Conservation (phyloP, 1,140 invertebrate species). For the Luehdorfia chinensis region DNA sequence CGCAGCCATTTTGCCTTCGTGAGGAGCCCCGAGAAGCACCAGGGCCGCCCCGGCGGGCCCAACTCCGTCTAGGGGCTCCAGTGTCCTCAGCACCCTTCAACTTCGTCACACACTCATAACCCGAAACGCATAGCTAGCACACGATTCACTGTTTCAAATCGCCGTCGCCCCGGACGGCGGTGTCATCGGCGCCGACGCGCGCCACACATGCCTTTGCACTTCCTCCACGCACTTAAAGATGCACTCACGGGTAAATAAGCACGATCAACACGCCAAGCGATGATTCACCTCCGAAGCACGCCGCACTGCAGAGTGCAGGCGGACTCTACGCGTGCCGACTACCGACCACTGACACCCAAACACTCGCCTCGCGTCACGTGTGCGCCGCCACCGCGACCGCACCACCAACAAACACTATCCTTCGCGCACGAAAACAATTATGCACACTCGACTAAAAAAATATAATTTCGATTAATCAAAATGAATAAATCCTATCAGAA, state of each 20-base stretch:
- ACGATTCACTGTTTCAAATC: conserved; percentile 58
- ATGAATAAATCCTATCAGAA: conserved; percentile 50
- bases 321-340: conserved; percentile 46
- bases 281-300: conserved; percentile 69
- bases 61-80: conserved; percentile 77
- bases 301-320: conserved; percentile 64
- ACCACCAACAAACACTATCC: conserved; percentile 50
- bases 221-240: conserved; percentile 62
- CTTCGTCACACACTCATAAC: conserved; percentile 76
- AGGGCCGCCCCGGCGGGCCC: conserved; percentile 76
- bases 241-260: conserved; percentile 72
- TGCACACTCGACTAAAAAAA: conserved; percentile 36
- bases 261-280: conserved; percentile 64
- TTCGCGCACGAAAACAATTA: conserved; percentile 55
- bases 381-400: conserved; percentile 52
- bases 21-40: conserved; percentile 77
- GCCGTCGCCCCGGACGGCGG: conserved; percentile 62
- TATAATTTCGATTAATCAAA: conserved; percentile 47
- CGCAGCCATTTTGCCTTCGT: conserved; percentile 80
- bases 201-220: conserved; percentile 70
- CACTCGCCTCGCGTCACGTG: conserved; percentile 68
- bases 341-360: conserved; percentile 59
- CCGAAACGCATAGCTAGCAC: conserved; percentile 67
- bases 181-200: conserved; percentile 65
- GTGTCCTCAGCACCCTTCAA: conserved; percentile 71